Evolutionary conservation across 1,140 invertebrate species (phyloP), one percentile per base, ranked within the genome.

Genomic region (Hypothenemus hampei): DNA sequence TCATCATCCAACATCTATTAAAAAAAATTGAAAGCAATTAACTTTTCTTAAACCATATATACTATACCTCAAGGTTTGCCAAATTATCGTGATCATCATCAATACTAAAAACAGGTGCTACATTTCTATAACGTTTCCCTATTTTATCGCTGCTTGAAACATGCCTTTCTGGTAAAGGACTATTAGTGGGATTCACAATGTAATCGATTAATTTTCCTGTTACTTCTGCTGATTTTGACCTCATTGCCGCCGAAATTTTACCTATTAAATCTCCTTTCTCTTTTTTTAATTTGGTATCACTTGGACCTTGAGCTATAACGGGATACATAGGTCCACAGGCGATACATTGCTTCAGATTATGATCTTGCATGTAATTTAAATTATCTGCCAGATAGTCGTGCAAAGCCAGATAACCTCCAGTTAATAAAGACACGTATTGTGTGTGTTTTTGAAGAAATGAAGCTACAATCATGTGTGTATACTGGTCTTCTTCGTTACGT

Each of bases 391-490:
- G 84, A 62, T 90, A 85, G 60, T 91, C 83, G 66, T 94, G 91
- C 54, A 95, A 82, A 18, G 89, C 88, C 75, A 85, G 81, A 77
- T 96, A 98, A 8, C 96, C 96, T 55, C 93, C 93, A 61, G 86
- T 85, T 7, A 97, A 80, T 73, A 97, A 81, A 50, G 91, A 94
- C 20, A 99, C 90, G 72, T 93, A 95, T 59, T 88, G 84, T 0
- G 88, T 91, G 67, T 93, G 89, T 70, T 91, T 90, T 73, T 98
- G 94, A 26, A 99, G 77, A 74, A 99, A 98, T 51, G 92, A 93
- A 6, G 95, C 92, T 7, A 98, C 89, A 20, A 98, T 94, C 97
- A 99, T 99, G 66, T 97, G 89, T 3, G 96, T 92, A 71, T 95
- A 96, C 66, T 90, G 89, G 72, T 98, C 96, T 74, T 97, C 94